Base-by-base conservation (phyloP, 37 sponge, comb jelly and placozoan genomes). In the Aplysina aerophoba region DNA sequence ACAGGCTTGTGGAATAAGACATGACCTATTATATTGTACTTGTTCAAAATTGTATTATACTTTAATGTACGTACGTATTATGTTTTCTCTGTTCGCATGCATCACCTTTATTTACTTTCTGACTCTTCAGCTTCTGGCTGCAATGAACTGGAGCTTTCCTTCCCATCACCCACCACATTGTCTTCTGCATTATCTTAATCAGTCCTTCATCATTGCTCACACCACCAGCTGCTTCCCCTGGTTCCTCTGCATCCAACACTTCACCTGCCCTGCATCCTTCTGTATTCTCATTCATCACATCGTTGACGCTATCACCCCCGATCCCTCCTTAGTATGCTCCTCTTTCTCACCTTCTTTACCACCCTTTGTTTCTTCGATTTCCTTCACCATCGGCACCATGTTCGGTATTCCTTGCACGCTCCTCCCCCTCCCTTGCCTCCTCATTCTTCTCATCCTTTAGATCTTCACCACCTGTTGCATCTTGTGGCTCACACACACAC, bases 251-350 rank as follows among this genome's bases (percentile, higher is more conserved):
- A 4, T 37, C 44, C 61, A 66, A 59, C 54, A 16, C 28, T 19
- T 11, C 59, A 38, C 0, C 73, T 3, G 41, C 87, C 24, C 55
- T 66, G 60, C 33, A 64, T 55, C 55, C 75, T 41, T 79, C 73
- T 4, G 0, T 31, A 64, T 84, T 36, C 15, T 25, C 72, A 71
- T 36, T 4, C 38, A n/a, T 8, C 11, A 16, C 28, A 53, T 69
- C 58, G 53, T 83, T 11, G 11, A 19, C 56, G 13, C 8, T 35
- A 12, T 62, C 33, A 6, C 27, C 54, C 73, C n/a, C n/a, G n/a
- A n/a, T n/a, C 50, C 8, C 3, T 44, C 50, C 50, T 44, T 44
- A 3, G 50, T 8, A 44, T 3, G 50, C 8, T 44, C 50, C 8
- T 44, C 6, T 44, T 11, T 8, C 50, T 44, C 50, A 44, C 8